Percentiles rank a stretch among this genome's conserved stretches.
Evolutionary conservation across 2,797 vertebrate species (phyloP).

Genomic region (Arctocebus calabarensis): DNA sequence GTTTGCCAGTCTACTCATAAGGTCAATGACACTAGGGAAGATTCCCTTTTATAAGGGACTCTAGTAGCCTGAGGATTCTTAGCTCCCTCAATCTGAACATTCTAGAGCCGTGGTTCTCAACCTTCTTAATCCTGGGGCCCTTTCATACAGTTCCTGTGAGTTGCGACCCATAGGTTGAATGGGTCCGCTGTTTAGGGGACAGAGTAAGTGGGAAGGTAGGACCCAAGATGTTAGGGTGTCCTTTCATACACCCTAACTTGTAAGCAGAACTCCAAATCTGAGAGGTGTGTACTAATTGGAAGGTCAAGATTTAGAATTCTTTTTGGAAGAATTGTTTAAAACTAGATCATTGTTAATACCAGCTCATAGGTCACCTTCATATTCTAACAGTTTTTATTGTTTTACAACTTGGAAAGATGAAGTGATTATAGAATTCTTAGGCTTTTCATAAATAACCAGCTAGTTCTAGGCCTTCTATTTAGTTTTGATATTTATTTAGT

Average conservation of each 20-base stretch:
- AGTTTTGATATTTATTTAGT: constrained; percentile 1
- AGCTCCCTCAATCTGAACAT: neutral
- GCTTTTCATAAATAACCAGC: constrained; percentile 5
- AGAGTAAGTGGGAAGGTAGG: neutral
- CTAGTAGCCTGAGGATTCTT: constrained; percentile 38
- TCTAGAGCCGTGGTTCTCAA: neutral
- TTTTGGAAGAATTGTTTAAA: constrained; percentile 62
- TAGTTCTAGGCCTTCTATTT: neutral
- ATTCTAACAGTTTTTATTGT: constrained; percentile 49
- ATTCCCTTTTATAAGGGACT: neutral
- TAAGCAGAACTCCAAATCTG: neutral
- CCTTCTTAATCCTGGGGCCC: no score
- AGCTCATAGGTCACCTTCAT: constrained; percentile 8
- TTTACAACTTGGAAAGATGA: constrained; percentile 39
- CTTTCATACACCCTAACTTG: neutral
- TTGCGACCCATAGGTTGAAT: no score
- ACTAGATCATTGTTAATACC: constrained; percentile 7
- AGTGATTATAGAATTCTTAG: neutral
- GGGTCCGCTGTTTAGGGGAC: neutral
- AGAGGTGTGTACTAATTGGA: constrained; percentile 38
- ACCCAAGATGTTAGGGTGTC: neutral
- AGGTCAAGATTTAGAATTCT: constrained; percentile 11
- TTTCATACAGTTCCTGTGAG: no score
- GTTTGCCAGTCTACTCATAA: neutral
- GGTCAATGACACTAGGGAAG: neutral